Conservation (phyloP, 92 coral and sea anemone species). For the Heteractis magnifica region DNA sequence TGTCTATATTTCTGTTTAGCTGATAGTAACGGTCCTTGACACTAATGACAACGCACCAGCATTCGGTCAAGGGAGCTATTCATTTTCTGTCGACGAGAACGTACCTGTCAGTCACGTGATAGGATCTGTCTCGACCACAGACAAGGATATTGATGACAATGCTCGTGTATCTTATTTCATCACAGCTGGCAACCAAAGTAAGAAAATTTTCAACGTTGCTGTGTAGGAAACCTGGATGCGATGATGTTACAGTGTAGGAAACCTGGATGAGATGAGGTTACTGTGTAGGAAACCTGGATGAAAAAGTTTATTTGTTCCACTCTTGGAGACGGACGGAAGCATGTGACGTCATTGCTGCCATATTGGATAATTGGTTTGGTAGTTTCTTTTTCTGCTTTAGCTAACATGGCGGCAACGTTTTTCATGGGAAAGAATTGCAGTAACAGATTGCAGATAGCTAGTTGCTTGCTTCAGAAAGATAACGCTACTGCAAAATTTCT, state of each 20-base stretch:
- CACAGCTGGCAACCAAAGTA: slow-evolving; percentile 59
- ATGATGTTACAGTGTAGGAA: too few relatives aligned
- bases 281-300: too few relatives aligned
- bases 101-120: slow-evolving; percentile 44
- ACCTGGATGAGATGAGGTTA: too few relatives aligned
- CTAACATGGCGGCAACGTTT: too few relatives aligned
- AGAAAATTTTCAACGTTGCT: background rate
- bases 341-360: too few relatives aligned
- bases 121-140: slow-evolving; percentile 60
- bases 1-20: slow-evolving; percentile 14
- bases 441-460: background rate
- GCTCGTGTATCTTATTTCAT: slow-evolving; percentile 48
- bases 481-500: background rate
- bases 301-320: too few relatives aligned
- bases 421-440: too few relatives aligned
- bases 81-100: slow-evolving; percentile 49
- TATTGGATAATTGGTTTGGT: too few relatives aligned
- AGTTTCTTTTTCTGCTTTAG: too few relatives aligned
- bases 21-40: slow-evolving; percentile 68
- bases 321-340: too few relatives aligned
- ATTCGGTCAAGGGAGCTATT: slow-evolving; percentile 49
- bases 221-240: too few relatives aligned
- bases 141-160: slow-evolving; percentile 56
- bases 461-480: background rate
- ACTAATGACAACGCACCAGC: slow-evolving; percentile 78